Evolutionary conservation across 2,888 invertebrate species (phyloP), one percentile per base, ranked within the genome.

Genomic region (Catocala nupta): DNA sequence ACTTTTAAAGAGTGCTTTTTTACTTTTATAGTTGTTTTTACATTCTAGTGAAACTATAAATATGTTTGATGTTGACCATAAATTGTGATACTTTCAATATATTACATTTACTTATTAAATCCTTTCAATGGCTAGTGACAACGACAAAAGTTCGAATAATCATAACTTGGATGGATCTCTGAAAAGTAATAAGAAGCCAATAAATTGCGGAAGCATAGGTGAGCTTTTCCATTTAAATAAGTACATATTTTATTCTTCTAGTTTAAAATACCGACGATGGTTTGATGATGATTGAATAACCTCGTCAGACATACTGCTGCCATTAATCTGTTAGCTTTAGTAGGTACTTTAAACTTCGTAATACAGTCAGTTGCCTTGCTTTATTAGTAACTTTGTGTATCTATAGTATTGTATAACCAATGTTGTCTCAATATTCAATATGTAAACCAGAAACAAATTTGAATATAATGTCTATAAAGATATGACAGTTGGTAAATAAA

Each of bases 91-190:
- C 25, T 64, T 68, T 63, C 59, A 55, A 57, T 36, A 48, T 64
- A 25, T 51, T 55, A 62, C 10, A 66, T 68, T 72, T n/a, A 61
- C 53, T 55, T 54, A 55, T 73, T 76, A 77, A 81, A 82, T 85
- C 81, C 81, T 88, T 92, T 91, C 92, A 90, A 94, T 94, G 93
- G 93, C 93, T 88, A 93, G 92, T 94, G 94, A 94, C 90, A 92
- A 87, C 89, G 92, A 92, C 81, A 93, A 92, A 91, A 90, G 87
- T 93, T 92, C 87, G 76, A 88, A 85, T 88, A 90, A 88, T 90
- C 90, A 88, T 74, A 92, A 90, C 85, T 91, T 90, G 75, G 90
- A 92, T 81, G 91, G 90, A 79, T 90, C 91, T 66, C 57, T 92
- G 78, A 94, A 89, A 79, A 88, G 77, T 81, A 88, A 77, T 77